Base-by-base conservation (phyloP, 2,888 invertebrate genomes). In the Apotomis turbidana region DNA sequence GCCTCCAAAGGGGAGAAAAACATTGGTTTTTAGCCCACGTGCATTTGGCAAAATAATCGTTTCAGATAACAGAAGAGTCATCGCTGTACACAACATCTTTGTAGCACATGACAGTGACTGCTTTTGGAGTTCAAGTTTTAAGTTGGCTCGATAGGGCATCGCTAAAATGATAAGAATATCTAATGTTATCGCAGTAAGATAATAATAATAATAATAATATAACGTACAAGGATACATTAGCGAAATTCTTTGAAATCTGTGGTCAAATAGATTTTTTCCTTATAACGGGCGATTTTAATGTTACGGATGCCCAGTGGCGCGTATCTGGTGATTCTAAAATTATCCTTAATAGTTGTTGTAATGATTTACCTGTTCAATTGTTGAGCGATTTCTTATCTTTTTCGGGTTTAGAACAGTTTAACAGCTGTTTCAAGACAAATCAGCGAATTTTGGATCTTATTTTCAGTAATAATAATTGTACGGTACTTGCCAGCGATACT, bases 261-360 rank as follows among this genome's bases (percentile, higher is more conserved):
- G 10, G 57, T 12, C 36, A 57, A 5, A 4, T 57, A 57, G 57
- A 57, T 10, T 10, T 38, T 38, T 57, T 57, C 5, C 36, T 57
- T 38, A 36, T 57, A 36, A 38, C 57, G 4, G 57, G 57, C 4
- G 57, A 58, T 10, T 58, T 58, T 38, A 58, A 57, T 57, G 12
- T 58, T 5, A 10, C 57, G 5, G 57, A 57, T 10, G 57, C 57
- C 4, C 57, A 36, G 12, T 57, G 57, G 57, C 0, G 9, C 10
- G 36, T 9, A 2, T 4, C 3, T 38, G 38, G 12, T 10, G 27
- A 10, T 38, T 3, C 3, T 12, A 36, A 44, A 8, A 6, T 44
- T 5, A 8, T 6, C 2, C 44, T 44, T 8, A 8, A 44, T 5
- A 2, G 44, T 44, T 5, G 44, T 44, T 4, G 57, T 57, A 38